A percentile compares a stretch with the other conserved stretches of the same genome.
phyloP scores from a whole-genome alignment of 2,888 invertebrate genomes.

The Aleiodes testaceus region DNA sequence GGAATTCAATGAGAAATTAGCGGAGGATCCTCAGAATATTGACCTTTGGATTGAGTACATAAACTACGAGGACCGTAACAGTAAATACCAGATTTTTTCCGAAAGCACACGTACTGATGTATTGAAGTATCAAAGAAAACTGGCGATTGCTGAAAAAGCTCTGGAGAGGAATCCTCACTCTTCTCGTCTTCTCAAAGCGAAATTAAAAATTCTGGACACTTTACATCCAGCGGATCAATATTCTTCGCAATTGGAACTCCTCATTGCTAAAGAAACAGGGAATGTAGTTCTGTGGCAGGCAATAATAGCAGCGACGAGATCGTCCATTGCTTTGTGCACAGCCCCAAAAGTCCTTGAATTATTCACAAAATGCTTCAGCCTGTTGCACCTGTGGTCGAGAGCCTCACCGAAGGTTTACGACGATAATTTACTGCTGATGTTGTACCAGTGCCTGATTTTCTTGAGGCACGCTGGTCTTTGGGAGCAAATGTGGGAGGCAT shows the following conservation, averaged over 20 bases:
- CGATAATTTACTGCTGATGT: slow-evolving; percentile 64
- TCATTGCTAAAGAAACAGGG: slow-evolving; percentile 74
- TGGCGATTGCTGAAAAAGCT: slow-evolving; percentile 78
- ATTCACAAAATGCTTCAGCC: slow-evolving; percentile 75
- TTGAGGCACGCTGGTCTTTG: slow-evolving; percentile 82
- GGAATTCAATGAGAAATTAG: slow-evolving; percentile 75
- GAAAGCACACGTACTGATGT: slow-evolving; percentile 51
- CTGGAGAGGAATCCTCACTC: slow-evolving; percentile 76
- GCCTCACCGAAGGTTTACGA: slow-evolving; percentile 61
- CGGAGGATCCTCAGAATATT: slow-evolving; percentile 75
- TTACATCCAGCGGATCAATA: slow-evolving; percentile 78
- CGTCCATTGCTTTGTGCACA: slow-evolving; percentile 79
- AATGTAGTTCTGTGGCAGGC: slow-evolving; percentile 74
- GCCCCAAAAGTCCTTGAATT: slow-evolving; percentile 76
- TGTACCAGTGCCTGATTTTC: slow-evolving; percentile 76
- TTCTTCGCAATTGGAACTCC: slow-evolving; percentile 72
- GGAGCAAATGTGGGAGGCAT: slow-evolving; percentile 83
- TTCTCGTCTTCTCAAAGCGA: slow-evolving; percentile 74
- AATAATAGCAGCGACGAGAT: slow-evolving; percentile 74
- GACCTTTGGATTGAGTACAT: slow-evolving; percentile 78
- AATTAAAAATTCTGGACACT: slow-evolving; percentile 73
- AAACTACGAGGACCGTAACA: slow-evolving; percentile 74
- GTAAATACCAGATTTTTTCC: slow-evolving; percentile 39
- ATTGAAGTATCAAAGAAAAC: slow-evolving; percentile 74
- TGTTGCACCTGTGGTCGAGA: slow-evolving; percentile 70